phyloP scores from a whole-genome alignment of 2,113 vertebrate species.

The Dendrocopos noguchii region DNA sequence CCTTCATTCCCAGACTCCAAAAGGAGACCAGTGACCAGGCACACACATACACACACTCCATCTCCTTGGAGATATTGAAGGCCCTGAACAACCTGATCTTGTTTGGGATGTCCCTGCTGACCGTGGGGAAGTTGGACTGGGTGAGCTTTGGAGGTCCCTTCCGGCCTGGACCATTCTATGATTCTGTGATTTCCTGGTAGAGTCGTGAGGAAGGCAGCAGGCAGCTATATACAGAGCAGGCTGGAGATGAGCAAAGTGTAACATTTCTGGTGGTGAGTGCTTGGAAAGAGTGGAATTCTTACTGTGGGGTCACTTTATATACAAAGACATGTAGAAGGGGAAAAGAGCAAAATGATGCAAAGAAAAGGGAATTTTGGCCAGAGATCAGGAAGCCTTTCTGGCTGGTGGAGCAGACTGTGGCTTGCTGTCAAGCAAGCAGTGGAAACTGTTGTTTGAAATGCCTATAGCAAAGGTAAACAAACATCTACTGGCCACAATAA shows the following conservation, averaged over 20 bases:
- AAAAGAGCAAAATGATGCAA: background rate
- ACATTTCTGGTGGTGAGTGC: background rate
- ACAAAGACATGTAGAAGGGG: background rate
- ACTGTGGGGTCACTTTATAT: background rate
- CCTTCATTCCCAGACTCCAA: too few species aligned
- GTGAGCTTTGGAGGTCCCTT: too few species aligned
- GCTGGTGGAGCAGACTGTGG: background rate
- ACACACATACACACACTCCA: too few species aligned
- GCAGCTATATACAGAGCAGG: accelerated
- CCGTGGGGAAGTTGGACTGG: too few species aligned
- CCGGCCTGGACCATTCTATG: too few species aligned
- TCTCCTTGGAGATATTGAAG: background rate
- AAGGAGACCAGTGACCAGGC: too few species aligned
- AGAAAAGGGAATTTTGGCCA: conserved; percentile 26
- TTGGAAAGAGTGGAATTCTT: background rate
- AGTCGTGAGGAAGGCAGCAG: background rate
- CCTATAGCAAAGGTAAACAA: conserved; percentile 37
- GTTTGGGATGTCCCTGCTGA: too few species aligned
- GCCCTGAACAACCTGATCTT: too few species aligned
- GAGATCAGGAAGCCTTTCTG: background rate
- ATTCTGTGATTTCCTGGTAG: background rate
- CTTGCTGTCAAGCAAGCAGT: background rate
- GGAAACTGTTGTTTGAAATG: conserved; percentile 49
- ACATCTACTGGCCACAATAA: background rate
- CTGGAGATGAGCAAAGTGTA: background rate